phyloP scores from a whole-genome alignment of 2,888 invertebrate species.

The Cataglyphis rosenhaueri region DNA sequence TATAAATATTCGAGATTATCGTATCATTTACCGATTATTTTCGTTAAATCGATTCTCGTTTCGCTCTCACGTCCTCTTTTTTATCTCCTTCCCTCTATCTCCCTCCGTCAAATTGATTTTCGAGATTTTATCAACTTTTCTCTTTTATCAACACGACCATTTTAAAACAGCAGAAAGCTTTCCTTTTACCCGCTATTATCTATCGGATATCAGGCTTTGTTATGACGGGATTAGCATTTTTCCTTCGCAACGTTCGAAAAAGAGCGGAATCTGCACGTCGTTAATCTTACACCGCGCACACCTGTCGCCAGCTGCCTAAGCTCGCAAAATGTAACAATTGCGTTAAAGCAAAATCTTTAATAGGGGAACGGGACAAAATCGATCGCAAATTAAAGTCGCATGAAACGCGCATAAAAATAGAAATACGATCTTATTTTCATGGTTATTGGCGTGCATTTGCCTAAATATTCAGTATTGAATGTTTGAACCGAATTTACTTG shows the following conservation, averaged over 20 bases:
- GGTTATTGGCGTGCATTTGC: background rate
- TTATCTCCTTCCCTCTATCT: background rate
- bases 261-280: background rate
- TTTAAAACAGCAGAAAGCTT: background rate
- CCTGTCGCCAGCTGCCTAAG: background rate
- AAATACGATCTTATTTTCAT: background rate
- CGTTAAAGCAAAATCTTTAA: background rate
- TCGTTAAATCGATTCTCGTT: background rate
- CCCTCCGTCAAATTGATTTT: background rate
- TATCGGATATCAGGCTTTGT: background rate
- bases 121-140: background rate
- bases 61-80: background rate
- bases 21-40: conserved; percentile 12
- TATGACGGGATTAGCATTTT: background rate
- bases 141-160: background rate
- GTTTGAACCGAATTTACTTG: background rate
- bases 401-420: background rate
- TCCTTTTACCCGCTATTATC: background rate
- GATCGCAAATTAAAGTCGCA: background rate
- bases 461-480: background rate
- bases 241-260: background rate
- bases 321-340: background rate
- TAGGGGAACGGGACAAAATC: background rate
- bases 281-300: background rate
- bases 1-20: conserved; percentile 16